Percentiles rank a stretch among this genome's conserved stretches.
Conservation (phyloP, 2,888 invertebrate genomes). For the Leptinotarsa tumamoca region DNA sequence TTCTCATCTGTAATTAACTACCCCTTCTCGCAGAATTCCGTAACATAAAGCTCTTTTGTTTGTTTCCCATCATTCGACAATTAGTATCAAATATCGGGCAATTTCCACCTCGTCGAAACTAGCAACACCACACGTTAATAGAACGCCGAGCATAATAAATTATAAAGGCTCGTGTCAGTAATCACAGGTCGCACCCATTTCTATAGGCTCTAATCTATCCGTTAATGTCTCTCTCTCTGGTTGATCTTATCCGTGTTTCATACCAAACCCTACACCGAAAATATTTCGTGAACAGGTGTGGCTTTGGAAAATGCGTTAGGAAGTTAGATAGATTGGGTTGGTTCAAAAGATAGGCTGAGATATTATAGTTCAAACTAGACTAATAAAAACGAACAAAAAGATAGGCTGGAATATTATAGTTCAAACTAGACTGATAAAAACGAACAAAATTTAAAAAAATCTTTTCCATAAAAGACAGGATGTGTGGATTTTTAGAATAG, state of each 20-base stretch:
- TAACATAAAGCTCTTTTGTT: slow-evolving; percentile 35
- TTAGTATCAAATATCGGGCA: slow-evolving; percentile 55
- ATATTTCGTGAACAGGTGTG: background rate
- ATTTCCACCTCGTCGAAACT: slow-evolving; percentile 54
- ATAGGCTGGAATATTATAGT: no score
- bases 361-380: no score
- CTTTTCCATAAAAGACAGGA: no score
- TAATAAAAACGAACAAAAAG: no score
- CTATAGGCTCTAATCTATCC: slow-evolving; percentile 56
- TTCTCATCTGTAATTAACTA: slow-evolving; percentile 23
- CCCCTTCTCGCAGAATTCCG: slow-evolving; percentile 22
- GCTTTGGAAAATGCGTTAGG: background rate
- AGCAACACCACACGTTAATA: slow-evolving; percentile 47
- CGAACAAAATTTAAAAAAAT: no score
- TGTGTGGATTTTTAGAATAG: no score
- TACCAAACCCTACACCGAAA: slow-evolving; percentile 34
- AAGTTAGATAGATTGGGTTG: background rate
- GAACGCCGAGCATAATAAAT: slow-evolving; percentile 53
- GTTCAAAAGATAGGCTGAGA: no score
- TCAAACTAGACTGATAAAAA: no score
- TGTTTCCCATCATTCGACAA: slow-evolving; percentile 43
- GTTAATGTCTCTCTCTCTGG: slow-evolving; percentile 58
- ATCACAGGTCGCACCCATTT: slow-evolving; percentile 57
- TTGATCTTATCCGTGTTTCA: slow-evolving; percentile 50
- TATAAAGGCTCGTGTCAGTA: slow-evolving; percentile 55